A percentile compares a stretch with the other conserved stretches of the same genome.
Conservation (phyloP, 2,113 vertebrate species). For the Nibea coibor region DNA sequence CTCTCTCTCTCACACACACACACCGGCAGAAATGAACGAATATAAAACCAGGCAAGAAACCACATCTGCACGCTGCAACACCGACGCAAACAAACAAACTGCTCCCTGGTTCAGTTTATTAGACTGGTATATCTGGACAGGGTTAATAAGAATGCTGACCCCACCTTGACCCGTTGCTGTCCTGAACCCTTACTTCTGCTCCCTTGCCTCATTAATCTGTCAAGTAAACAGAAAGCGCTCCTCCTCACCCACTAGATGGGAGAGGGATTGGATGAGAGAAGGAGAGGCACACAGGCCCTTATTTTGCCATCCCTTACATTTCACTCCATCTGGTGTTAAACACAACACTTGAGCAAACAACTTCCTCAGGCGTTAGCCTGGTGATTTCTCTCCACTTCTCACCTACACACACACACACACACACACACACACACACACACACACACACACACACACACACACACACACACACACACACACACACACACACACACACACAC, state of each 20-base stretch:
- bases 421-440: neutral
- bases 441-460: neutral
- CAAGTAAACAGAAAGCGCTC: slow-evolving; percentile 58
- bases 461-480: neutral
- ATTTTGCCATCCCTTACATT: slow-evolving; percentile 7
- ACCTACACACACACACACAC: neutral
- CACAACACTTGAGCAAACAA: slow-evolving; percentile 19
- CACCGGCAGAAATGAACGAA: slow-evolving; percentile 39
- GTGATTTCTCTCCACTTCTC: slow-evolving; percentile 6
- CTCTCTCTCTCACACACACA: neutral
- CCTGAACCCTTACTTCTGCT: slow-evolving; percentile 44
- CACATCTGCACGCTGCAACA: neutral
- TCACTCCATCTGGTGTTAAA: slow-evolving; percentile 26
- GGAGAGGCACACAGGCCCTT: neutral
- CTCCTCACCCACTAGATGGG: slow-evolving; percentile 10
- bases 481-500: neutral
- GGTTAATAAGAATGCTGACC: slow-evolving; percentile 71
- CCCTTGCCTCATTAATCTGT: slow-evolving; percentile 69
- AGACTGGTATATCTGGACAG: slow-evolving; percentile 56
- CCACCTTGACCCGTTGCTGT: slow-evolving; percentile 40
- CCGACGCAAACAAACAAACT: slow-evolving; percentile 36
- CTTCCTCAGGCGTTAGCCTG: neutral
- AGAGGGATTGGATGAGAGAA: slow-evolving; percentile 21
- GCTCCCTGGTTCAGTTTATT: slow-evolving; percentile 47
- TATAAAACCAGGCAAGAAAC: slow-evolving; percentile 20